A percentile compares a stretch with the other conserved stretches of the same genome.
phyloP scores from a whole-genome alignment of 2,113 vertebrate genomes.

The Bagarius yarrelli region DNA sequence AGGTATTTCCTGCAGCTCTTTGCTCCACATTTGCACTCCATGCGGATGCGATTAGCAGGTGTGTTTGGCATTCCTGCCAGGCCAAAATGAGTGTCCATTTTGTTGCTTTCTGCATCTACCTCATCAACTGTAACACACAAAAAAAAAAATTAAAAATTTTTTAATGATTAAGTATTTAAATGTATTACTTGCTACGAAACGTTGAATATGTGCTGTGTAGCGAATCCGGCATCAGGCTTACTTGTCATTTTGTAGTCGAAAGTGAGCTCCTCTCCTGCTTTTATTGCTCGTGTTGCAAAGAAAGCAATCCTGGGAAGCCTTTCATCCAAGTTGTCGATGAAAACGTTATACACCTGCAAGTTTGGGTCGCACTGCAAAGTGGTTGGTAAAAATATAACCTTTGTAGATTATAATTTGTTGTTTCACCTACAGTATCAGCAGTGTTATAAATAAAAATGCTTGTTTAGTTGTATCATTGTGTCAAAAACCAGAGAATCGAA shows the following conservation, averaged over 20 bases:
- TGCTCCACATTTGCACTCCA: constrained; percentile 86
- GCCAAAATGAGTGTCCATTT: constrained; percentile 87
- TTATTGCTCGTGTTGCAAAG: constrained; percentile 81
- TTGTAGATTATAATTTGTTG: neutral
- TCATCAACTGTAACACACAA: constrained; percentile 76
- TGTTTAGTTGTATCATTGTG: no score
- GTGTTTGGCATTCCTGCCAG: constrained; percentile 74
- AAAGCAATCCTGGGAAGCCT: constrained; percentile 86
- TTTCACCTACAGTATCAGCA: no score
- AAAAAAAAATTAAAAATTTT: neutral
- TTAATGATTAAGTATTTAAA: neutral
- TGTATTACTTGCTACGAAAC: neutral
- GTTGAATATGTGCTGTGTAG: neutral
- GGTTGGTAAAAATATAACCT: neutral
- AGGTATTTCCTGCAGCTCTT: constrained; percentile 83
- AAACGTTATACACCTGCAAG: constrained; percentile 91
- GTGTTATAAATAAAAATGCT: no score
- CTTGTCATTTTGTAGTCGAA: constrained; percentile 96
- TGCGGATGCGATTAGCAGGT: constrained; percentile 79
- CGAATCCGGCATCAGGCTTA: constrained; percentile 55
- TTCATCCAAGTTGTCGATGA: constrained; percentile 89
- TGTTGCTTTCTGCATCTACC: constrained; percentile 83
- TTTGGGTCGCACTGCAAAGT: constrained; percentile 84
- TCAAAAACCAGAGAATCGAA: neutral
- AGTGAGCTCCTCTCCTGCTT: constrained; percentile 87